phyloP scores from a whole-genome alignment of 2,888 invertebrate species.

The Baccha elongata region DNA sequence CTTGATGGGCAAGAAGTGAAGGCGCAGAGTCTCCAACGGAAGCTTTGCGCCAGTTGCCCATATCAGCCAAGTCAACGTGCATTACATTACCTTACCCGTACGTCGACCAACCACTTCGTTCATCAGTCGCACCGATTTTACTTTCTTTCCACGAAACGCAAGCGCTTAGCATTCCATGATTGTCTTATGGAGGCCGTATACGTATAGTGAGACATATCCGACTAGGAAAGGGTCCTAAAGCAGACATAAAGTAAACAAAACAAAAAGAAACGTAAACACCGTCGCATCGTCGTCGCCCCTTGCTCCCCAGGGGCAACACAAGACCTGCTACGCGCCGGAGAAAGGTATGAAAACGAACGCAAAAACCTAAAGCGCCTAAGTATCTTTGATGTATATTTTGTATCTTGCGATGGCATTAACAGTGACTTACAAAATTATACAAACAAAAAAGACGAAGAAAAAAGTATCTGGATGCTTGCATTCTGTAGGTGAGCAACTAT shows the following conservation, averaged over 20 bases:
- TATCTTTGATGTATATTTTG: background rate
- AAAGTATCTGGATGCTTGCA: constrained; percentile 8
- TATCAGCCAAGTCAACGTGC: constrained; percentile 62
- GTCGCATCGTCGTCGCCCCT: background rate
- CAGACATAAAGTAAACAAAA: constrained; percentile 60
- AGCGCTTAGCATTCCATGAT: constrained; percentile 59
- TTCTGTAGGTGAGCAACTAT: constrained; percentile 53
- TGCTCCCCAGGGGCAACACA: background rate
- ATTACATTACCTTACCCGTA: constrained; percentile 63
- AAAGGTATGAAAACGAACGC: constrained; percentile 62
- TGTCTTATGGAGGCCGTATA: constrained; percentile 31
- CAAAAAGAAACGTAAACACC: constrained; percentile 43
- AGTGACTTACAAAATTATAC: constrained; percentile 58
- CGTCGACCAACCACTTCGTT: background rate
- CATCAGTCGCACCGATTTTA: constrained; percentile 54
- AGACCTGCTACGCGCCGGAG: constrained; percentile 32
- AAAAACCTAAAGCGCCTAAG: constrained; percentile 43
- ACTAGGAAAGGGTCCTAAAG: constrained; percentile 52
- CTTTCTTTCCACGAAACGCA: constrained; percentile 70
- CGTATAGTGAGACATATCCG: constrained; percentile 38
- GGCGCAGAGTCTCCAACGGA: constrained; percentile 58
- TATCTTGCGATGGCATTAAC: constrained; percentile 38
- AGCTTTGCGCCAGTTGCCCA: constrained; percentile 73
- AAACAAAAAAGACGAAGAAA: background rate
- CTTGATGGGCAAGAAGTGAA: constrained; percentile 15